Conservation (phyloP, 2,113 vertebrate species). For the Elachura formosa region DNA sequence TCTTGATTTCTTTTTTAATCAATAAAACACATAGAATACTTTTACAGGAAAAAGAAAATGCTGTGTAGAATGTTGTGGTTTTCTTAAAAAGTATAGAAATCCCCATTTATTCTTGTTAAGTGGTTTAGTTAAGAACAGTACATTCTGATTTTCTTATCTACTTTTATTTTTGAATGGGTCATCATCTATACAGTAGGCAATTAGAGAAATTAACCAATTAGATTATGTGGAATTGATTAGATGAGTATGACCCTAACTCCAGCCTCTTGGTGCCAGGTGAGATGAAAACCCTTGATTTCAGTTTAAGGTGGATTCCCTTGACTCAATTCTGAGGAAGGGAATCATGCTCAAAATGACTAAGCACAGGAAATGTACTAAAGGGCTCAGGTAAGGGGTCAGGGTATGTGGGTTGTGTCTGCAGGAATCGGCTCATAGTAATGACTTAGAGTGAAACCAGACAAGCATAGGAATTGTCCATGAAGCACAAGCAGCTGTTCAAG, state of each 20-base stretch:
- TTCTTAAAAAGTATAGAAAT: background rate
- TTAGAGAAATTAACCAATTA: background rate
- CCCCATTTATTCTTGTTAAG: background rate
- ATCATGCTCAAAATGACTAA: background rate
- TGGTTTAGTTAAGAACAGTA: background rate
- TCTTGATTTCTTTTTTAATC: background rate
- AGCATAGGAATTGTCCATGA: background rate
- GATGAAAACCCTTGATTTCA: background rate
- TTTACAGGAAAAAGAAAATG: background rate
- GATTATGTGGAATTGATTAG: background rate
- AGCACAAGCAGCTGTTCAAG: background rate
- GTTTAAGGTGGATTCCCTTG: background rate
- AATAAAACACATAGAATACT: background rate
- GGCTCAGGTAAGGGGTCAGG: background rate
- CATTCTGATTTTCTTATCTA: background rate
- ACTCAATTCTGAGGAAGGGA: background rate
- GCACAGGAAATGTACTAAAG: background rate
- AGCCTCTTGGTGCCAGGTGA: background rate
- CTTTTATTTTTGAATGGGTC: background rate
- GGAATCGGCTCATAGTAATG: background rate
- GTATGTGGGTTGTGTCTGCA: background rate
- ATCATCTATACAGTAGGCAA: background rate
- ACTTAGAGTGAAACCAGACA: background rate
- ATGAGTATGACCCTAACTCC: background rate
- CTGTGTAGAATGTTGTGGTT: background rate